Evolutionary conservation across 2,113 vertebrate genomes (phyloP).

Genomic region (Tyrannus savana): DNA sequence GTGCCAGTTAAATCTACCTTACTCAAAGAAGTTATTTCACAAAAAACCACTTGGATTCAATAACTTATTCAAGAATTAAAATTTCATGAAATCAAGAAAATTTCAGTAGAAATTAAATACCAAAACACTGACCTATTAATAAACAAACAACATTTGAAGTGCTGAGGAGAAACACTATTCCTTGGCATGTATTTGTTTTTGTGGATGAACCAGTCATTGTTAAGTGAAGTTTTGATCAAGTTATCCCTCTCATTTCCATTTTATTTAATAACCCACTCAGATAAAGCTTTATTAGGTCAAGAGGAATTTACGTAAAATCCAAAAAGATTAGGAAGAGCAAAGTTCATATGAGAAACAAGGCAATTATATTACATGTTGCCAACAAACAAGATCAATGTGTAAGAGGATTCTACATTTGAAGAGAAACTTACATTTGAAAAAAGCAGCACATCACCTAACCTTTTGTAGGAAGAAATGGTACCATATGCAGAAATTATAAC

Average conservation of each 20-base stretch:
- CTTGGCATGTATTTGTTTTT: neutral
- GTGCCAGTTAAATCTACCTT: neutral
- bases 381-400: neutral
- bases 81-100: neutral
- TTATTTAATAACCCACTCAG: neutral
- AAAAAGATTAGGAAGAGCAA: neutral
- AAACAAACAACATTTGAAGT: neutral
- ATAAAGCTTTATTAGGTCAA: neutral
- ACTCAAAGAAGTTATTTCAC: neutral
- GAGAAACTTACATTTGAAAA: neutral
- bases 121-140: neutral
- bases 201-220: neutral
- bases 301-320: neutral
- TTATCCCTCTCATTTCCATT: neutral
- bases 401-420: neutral
- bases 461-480: neutral
- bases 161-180: neutral
- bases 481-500: neutral
- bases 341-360: neutral
- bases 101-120: neutral
- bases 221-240: neutral
- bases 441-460: neutral
- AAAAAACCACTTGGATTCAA: neutral
- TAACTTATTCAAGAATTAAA: neutral
- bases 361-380: neutral